phyloP scores from a whole-genome alignment of 2,797 vertebrate genomes.

The Columba guinea region DNA sequence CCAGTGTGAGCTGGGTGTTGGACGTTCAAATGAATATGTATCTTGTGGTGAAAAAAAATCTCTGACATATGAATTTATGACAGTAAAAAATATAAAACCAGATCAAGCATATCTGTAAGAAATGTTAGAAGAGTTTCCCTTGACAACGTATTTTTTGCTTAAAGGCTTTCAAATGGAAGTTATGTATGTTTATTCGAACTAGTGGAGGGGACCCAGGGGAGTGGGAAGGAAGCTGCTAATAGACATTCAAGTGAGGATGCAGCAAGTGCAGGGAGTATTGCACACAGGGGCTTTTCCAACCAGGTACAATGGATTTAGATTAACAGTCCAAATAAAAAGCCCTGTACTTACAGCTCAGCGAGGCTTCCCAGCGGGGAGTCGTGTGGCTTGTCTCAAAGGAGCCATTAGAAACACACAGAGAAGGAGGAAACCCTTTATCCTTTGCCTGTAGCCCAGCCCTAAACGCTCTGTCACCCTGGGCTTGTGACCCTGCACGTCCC shows the following conservation, averaged over 20 bases:
- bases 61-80: not conserved
- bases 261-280: constrained; percentile 23
- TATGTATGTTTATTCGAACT: constrained; percentile 52
- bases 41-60: not conserved
- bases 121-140: constrained; percentile 40
- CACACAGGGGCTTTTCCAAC: constrained; percentile 35
- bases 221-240: constrained; percentile 24
- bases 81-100: constrained; percentile 22
- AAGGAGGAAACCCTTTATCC: not conserved
- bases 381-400: constrained; percentile 47
- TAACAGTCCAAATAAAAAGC: constrained; percentile 33
- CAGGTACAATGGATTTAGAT: constrained; percentile 42
- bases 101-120: constrained; percentile 35
- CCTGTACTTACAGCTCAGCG: constrained; percentile 58
- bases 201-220: constrained; percentile 8
- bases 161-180: constrained; percentile 35
- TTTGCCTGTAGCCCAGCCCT: not conserved
- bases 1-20: not conserved
- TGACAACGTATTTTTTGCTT: constrained; percentile 30
- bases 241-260: constrained; percentile 42
- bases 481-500: not conserved
- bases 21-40: not conserved
- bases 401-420: not conserved
- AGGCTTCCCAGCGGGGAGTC: constrained; percentile 37
- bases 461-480: not conserved